Base-by-base conservation (phyloP, 2,113 vertebrate genomes). In the Ceyx melanurus region DNA sequence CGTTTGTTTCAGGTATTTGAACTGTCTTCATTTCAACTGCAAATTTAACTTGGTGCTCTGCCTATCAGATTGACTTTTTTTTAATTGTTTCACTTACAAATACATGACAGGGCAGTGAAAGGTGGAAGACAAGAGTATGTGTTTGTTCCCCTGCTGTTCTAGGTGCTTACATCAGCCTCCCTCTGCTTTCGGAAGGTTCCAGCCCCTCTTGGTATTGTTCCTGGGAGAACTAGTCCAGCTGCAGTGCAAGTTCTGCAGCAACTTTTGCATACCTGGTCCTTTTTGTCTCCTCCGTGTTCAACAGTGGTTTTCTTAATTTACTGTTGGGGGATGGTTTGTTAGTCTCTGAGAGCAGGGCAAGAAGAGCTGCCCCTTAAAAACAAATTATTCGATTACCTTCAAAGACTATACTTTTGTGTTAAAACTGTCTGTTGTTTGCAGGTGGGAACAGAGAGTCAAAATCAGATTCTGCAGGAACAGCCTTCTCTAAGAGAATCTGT, bases 1-100 rank as follows among this genome's bases (percentile, higher is more conserved):
- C 98, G 98, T 94, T 97, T 98, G 77, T 99, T 99, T 98, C 99
- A 99, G 98, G 99, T 99, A 97, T 77, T 94, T 96, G 67, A 94
- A 37, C 61, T 94, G 18, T 20, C 66, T 72, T 89, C 35, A 66
- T n/a, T 88, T 68, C 21, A 75, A 90, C 16, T 40, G 51, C 64
- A 58, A 66, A 68, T 89, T 72, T 75, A 75, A 46, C 29, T 87
- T 80, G 20, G 19, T 64, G 10, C 37, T 67, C 4, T 84, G 51
- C 23, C 64, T 83, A 57, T 40, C 54, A 54, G n/a, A 42, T 68
- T 58, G 25, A 4, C 37, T 29, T 79, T 13, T 64, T 67, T 54
- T 43, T 60, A 42, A 8, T 25, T 65, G 16, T 90, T 50, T 50
- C 48, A 50, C 48, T 50, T 50, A 50, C 48, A 50, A 50, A 50